A percentile compares a stretch with the other conserved stretches of the same genome.
phyloP scores from a whole-genome alignment of 2,113 vertebrate species.

The Eudyptes chrysolophus region DNA sequence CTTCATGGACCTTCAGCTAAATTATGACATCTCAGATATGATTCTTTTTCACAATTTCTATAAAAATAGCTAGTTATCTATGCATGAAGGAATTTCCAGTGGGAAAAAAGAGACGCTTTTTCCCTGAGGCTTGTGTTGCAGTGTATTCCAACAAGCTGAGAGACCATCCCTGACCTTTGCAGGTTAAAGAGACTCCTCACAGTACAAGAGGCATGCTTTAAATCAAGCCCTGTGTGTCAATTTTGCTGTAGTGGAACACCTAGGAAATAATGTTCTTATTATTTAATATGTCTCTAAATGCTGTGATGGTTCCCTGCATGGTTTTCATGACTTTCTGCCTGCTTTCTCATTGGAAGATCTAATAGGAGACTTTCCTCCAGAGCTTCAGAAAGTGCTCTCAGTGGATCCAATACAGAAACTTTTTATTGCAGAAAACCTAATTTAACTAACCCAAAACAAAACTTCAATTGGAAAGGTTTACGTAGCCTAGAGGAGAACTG shows the following conservation, averaged over 20 bases:
- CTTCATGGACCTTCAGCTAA: constrained; percentile 18
- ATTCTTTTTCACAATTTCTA: background rate
- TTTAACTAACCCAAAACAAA: background rate
- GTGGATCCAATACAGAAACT: background rate
- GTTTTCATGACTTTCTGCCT: background rate
- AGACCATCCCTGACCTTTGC: background rate
- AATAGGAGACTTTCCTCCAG: background rate
- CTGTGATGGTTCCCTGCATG: background rate
- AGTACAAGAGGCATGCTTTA: background rate
- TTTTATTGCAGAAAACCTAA: background rate
- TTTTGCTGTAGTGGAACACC: background rate
- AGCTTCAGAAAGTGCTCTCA: background rate
- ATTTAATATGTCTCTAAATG: background rate
- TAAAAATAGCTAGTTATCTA: background rate
- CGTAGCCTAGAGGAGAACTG: background rate
- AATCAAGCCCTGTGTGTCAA: background rate
- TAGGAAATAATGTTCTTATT: background rate
- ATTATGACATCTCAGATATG: background rate
- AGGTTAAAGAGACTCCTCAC: background rate
- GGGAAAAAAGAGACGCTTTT: background rate
- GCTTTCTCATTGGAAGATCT: background rate
- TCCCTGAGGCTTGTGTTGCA: background rate
- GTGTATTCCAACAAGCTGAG: background rate
- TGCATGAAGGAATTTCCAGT: background rate
- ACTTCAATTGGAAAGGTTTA: background rate